Conservation (phyloP, 1,140 invertebrate genomes). For the Camponotus floridanus region DNA sequence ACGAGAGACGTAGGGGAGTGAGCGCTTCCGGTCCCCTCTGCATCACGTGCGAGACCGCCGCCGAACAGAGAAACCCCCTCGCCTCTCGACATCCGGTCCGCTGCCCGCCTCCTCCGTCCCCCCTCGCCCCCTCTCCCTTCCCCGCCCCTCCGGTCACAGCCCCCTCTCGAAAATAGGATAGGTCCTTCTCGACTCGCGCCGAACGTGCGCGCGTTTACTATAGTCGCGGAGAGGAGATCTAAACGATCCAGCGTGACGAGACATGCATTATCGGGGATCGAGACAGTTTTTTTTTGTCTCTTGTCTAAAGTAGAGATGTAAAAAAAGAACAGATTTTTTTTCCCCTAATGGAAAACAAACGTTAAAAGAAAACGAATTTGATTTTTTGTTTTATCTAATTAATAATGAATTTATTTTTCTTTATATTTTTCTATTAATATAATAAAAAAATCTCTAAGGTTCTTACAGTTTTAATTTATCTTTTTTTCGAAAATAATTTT, state of each 20-base stretch:
- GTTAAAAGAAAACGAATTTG: no score
- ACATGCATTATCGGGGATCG: background rate
- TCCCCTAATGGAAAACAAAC: no score
- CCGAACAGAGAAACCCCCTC: conserved; percentile 78
- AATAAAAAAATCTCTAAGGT: no score
- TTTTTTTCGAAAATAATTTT: no score
- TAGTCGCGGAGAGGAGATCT: background rate
- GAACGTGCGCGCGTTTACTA: conserved; percentile 31
- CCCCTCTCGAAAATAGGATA: conserved; percentile 83
- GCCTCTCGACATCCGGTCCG: conserved; percentile 75
- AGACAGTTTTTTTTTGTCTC: background rate
- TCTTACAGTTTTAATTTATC: no score
- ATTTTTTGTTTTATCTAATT: no score
- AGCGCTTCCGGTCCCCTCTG: conserved; percentile 84
- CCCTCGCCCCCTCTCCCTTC: conserved; percentile 68
- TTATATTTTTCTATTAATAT: no score
- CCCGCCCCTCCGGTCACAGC: conserved; percentile 42
- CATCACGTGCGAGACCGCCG: conserved; percentile 85
- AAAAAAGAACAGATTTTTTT: no score
- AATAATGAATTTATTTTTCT: no score
- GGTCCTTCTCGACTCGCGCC: conserved; percentile 68
- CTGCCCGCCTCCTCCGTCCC: conserved; percentile 64
- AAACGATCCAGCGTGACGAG: background rate
- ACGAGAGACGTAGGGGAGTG: conserved; percentile 80
- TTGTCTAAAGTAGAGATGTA: no score